Evolutionary conservation across 2,797 vertebrate species (phyloP).

Genomic region (Pantherophis vulpinus): DNA sequence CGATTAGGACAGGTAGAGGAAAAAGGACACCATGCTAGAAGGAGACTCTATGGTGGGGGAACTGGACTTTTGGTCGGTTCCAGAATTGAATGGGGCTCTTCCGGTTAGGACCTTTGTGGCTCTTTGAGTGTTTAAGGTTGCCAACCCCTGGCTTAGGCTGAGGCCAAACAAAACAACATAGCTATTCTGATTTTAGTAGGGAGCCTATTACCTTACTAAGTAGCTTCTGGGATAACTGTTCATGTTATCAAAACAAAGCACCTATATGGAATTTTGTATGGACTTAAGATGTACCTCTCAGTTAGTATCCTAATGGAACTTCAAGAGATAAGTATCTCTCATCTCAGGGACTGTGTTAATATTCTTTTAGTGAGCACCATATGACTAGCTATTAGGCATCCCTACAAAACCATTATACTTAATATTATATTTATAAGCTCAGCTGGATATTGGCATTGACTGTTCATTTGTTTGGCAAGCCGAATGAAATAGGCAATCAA

Average conservation of each 20-base stretch:
- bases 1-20: no score
- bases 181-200: neutral
- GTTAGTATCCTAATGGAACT: neutral
- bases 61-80: no score
- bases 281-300: neutral
- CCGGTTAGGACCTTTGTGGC: no score
- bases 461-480: conserved; percentile 2
- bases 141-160: neutral
- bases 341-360: neutral
- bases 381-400: neutral
- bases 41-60: no score
- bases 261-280: neutral
- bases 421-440: neutral
- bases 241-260: neutral
- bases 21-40: no score
- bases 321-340: neutral
- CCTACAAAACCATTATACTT: neutral
- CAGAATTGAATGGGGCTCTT: no score
- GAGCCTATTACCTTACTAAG: neutral
- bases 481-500: neutral
- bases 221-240: neutral
- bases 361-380: neutral
- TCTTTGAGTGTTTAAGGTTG: no score
- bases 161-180: neutral
- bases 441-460: neutral